phyloP scores from a whole-genome alignment of 2,113 vertebrate species.

The Neogale vison region DNA sequence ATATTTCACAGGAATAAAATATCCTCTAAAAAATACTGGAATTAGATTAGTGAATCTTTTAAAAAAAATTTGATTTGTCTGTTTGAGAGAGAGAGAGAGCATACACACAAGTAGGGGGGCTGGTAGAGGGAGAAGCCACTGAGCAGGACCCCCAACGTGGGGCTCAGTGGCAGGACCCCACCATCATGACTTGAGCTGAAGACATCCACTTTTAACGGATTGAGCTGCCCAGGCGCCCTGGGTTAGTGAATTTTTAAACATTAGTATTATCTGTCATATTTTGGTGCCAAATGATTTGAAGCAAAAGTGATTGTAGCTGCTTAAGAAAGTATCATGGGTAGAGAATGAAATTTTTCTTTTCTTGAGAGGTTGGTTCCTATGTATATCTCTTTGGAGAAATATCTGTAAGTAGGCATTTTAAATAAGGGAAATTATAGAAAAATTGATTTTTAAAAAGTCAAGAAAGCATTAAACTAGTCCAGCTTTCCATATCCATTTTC shows the following conservation, averaged over 20 bases:
- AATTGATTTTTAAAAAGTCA: not conserved
- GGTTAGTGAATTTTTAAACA: conserved; percentile 14
- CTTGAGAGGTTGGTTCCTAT: not conserved
- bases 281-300: conserved; percentile 39
- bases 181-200: not conserved
- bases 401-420: not conserved
- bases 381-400: conserved; percentile 7
- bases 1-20: not conserved
- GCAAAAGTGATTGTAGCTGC: not conserved
- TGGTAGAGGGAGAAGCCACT: not conserved
- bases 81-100: not conserved
- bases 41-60: not conserved
- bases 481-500: not conserved
- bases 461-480: not conserved
- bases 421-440: not conserved
- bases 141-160: not conserved
- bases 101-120: not conserved
- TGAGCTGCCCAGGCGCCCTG: not conserved
- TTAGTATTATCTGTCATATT: not conserved
- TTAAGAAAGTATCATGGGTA: not conserved
- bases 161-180: not conserved
- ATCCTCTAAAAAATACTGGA: not conserved
- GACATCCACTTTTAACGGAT: not conserved
- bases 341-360: not conserved
- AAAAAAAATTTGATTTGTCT: not conserved